Conservation (phyloP, 2,113 vertebrate genomes). For the Crotalus horridus region DNA sequence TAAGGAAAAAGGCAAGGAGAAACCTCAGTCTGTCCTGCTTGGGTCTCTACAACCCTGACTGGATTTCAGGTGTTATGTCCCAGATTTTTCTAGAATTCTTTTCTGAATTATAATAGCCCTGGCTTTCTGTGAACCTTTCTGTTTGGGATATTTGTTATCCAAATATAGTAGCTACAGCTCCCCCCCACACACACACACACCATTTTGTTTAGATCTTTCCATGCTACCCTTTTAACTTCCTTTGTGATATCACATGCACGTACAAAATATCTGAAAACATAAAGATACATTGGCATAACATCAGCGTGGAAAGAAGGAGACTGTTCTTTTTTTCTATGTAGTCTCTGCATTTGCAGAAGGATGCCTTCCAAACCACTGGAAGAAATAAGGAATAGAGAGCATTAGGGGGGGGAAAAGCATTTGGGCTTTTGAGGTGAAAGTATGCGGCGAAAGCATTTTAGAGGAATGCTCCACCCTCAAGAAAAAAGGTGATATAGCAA, state of each 20-base stretch:
- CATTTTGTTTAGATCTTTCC: too few species aligned
- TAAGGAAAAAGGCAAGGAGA: not conserved
- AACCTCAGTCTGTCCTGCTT: not conserved
- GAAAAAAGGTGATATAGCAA: not conserved
- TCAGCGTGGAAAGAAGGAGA: not conserved
- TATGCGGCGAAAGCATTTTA: not conserved
- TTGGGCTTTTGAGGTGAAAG: not conserved
- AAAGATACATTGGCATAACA: not conserved
- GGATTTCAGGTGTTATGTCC: too few species aligned
- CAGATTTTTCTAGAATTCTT: not conserved
- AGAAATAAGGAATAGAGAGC: not conserved
- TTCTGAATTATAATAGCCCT: not conserved
- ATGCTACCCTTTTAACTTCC: not conserved
- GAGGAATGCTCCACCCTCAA: too few species aligned
- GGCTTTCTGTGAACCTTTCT: not conserved
- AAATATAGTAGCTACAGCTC: not conserved
- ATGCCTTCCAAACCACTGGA: not conserved
- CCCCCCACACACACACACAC: not conserved
- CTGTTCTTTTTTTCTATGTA: not conserved
- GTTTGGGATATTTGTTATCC: not conserved
- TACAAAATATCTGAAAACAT: not conserved
- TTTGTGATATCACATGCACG: not conserved
- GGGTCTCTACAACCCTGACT: not conserved
- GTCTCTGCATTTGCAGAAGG: not conserved
- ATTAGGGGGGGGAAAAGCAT: not conserved